These are phyloP conservation scores for Herpetotheres cachinnans DNA, from an alignment of 2,113 vertebrate genomes.

Conservation along the genomic window DNA sequence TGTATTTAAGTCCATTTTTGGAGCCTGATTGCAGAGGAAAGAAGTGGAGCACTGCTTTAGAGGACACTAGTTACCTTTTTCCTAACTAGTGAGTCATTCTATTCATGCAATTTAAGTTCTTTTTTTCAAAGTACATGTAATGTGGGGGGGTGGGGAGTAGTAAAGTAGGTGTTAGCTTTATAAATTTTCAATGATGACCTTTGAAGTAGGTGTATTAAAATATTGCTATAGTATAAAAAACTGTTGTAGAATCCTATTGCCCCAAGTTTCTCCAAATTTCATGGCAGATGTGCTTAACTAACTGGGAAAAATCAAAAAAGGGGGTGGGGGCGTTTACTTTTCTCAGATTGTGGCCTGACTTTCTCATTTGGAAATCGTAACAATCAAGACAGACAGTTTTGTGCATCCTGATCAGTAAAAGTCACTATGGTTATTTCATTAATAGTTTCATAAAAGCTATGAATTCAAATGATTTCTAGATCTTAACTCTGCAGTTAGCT, in stretches of 20 bases:
- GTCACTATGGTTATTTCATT: background rate
- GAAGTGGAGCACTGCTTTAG: background rate
- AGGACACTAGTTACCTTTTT: background rate
- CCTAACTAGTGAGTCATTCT: background rate
- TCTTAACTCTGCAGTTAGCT: background rate
- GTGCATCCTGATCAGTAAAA: background rate
- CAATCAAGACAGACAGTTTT: background rate
- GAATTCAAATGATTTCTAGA: background rate
- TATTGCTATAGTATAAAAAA: background rate
- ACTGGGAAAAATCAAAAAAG: background rate
- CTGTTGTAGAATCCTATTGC: background rate
- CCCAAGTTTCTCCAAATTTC: background rate
- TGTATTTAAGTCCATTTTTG: background rate
- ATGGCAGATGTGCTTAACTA: background rate
- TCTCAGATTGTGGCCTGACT: background rate
- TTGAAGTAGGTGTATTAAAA: background rate
- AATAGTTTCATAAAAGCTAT: background rate
- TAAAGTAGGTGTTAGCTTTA: background rate
- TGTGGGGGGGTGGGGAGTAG: fast-evolving
- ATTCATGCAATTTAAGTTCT: background rate
- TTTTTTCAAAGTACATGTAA: background rate
- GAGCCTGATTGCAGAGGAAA: background rate
- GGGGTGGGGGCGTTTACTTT: background rate
- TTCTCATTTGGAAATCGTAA: background rate
- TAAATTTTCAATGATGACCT: background rate